Evolutionary conservation across 2,888 invertebrate species (phyloP).

Genomic region (Caenorhabditis sp.): DNA sequence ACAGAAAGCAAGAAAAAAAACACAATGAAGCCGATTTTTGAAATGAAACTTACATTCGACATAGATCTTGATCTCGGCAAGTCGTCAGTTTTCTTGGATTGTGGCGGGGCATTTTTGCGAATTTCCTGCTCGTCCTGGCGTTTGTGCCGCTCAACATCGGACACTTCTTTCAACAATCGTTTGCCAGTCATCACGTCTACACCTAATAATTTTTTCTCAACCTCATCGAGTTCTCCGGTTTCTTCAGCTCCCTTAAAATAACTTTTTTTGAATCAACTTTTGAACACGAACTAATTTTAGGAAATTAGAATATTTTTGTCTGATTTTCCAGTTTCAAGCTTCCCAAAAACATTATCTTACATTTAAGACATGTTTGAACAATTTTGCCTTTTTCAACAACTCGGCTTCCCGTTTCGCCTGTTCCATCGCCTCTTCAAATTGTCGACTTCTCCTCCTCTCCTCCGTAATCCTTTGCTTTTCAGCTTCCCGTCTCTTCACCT

Average conservation of each 20-base stretch:
- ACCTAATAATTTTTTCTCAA: slow-evolving; percentile 45
- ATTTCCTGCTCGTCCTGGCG: slow-evolving; percentile 40
- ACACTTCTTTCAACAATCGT: slow-evolving; percentile 37
- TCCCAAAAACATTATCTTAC: too few species aligned
- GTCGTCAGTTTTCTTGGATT: slow-evolving; percentile 4
- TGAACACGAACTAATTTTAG: too few species aligned
- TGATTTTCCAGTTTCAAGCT: too few species aligned
- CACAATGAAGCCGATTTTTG: background rate
- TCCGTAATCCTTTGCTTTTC: slow-evolving; percentile 37
- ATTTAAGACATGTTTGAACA: slow-evolving; percentile 48
- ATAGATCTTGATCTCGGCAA: slow-evolving; percentile 10
- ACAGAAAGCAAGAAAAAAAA: slow-evolving; percentile 4
- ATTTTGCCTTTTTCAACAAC: slow-evolving; percentile 37
- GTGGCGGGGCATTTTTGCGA: slow-evolving; percentile 31
- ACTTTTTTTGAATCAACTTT: too few species aligned
- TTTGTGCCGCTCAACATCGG: slow-evolving; percentile 37
- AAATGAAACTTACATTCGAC: slow-evolving; percentile 25
- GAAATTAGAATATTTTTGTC: too few species aligned
- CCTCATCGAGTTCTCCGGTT: slow-evolving; percentile 20
- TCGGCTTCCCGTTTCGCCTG: slow-evolving; percentile 46
- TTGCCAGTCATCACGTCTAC: slow-evolving; percentile 37
- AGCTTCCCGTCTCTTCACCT: slow-evolving; percentile 15
- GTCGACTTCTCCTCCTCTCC: slow-evolving; percentile 28
- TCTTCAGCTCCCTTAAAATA: slow-evolving; percentile 37
- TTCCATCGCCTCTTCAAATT: slow-evolving; percentile 41